Evolutionary conservation across 2,888 invertebrate species (phyloP).

Genomic region (Cataglyphis altisquamis): DNA sequence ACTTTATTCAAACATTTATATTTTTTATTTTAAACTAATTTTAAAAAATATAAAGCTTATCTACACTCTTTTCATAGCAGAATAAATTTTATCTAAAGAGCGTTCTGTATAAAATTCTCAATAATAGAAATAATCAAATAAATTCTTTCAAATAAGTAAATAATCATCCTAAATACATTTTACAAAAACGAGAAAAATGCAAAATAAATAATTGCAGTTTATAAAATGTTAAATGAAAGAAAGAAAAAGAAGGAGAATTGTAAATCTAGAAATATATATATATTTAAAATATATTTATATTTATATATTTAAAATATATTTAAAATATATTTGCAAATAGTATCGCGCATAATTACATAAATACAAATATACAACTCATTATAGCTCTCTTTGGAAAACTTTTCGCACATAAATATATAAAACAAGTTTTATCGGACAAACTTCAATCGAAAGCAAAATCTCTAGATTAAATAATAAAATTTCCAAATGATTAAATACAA

Average conservation of each 20-base stretch:
- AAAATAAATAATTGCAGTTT: constrained; percentile 32
- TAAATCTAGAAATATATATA: no score
- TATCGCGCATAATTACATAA: neutral
- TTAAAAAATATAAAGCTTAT: constrained; percentile 7
- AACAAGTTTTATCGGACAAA: constrained; percentile 32
- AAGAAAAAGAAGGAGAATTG: neutral
- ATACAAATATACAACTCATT: neutral
- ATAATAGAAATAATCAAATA: constrained; percentile 9
- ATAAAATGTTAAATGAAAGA: constrained; percentile 4
- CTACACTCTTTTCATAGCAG: neutral
- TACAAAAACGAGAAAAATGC: neutral
- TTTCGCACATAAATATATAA: neutral
- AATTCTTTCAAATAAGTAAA: constrained; percentile 38
- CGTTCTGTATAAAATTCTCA: neutral
- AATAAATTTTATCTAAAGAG: constrained; percentile 9
- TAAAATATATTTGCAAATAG: neutral
- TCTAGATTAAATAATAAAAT: constrained; percentile 53
- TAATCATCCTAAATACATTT: neutral
- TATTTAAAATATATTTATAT: neutral
- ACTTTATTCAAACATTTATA: constrained; percentile 1
- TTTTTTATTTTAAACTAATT: constrained; percentile 5
- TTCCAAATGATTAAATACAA: constrained; percentile 51
- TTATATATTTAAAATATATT: neutral
- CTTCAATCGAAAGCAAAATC: constrained; percentile 31
- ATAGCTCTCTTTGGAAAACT: neutral